Evolutionary conservation across 2,888 invertebrate genomes (phyloP), one percentile per base, ranked within the genome.

Genomic region (Electrophaes corylata): DNA sequence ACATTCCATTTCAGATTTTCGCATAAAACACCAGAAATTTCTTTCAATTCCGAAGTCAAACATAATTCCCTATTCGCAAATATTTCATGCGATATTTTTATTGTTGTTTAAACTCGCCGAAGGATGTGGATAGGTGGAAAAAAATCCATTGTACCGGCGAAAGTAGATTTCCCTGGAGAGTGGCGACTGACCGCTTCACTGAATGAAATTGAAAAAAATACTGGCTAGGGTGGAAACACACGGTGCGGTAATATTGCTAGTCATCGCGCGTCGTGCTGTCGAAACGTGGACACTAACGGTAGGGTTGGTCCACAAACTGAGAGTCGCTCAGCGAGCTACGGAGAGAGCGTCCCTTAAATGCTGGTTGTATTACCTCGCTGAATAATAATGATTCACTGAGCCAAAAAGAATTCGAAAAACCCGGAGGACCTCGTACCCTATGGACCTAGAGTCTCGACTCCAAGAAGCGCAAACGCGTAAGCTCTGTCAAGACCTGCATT

Each of bases 121-220:
- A 70, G 70, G 69, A 72, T 72, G 69, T 68, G 73, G 66, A 68
- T 58, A 60, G 60, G 73, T 72, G 71, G 70, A 76, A 83, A 85
- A 87, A 82, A 82, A 61, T 81, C 81, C 83, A 86, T 88, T 79
- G 83, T 84, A 84, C 82, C 80, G 84, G 75, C 71, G 64, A 69
- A 72, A 68, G 72, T 69, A 84, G 84, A 88, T 89, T 89, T 88
- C 88, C 89, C 88, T 44, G 14, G 87, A 80, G 87, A 63, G 47
- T 44, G 16, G 46, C 62, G 74, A 77, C 76, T 83, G 86, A 84
- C 85, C 83, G 81, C 70, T 70, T 73, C 73, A 76, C 72, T 78
- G 75, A 75, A 72, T 67, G 71, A 64, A 78, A 81, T 79, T 74
- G 81, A 78, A 79, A 83, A n/a, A 83, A 83, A 78, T 76, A 67